A percentile compares a stretch with the other conserved stretches of the same genome.
These are phyloP conservation scores for Drosophila auraria DNA, from an alignment of 1,140 invertebrate species.

Conservation along the genomic window DNA sequence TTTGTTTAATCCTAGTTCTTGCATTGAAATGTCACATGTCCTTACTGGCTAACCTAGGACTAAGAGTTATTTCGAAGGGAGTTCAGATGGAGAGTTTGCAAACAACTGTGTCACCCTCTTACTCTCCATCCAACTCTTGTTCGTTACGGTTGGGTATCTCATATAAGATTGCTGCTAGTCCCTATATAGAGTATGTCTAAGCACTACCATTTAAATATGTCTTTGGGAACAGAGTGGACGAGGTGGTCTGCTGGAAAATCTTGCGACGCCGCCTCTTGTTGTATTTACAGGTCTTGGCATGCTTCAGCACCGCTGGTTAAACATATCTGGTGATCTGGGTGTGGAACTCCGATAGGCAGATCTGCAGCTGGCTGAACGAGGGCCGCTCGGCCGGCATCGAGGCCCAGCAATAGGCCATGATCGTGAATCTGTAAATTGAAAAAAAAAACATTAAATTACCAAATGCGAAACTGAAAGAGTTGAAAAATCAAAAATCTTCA, in stretches of 20 bases:
- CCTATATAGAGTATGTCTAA: constrained; percentile 24
- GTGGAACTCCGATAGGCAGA: constrained; percentile 94
- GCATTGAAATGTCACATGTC: constrained; percentile 80
- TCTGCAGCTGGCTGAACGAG: constrained; percentile 93
- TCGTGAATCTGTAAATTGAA: constrained; percentile 90
- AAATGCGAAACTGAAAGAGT: background rate
- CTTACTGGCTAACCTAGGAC: constrained; percentile 50
- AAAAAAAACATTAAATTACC: constrained; percentile 7
- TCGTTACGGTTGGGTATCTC: constrained; percentile 10
- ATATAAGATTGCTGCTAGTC: constrained; percentile 5
- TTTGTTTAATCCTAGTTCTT: constrained; percentile 48
- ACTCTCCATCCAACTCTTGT: background rate
- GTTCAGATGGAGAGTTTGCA: background rate
- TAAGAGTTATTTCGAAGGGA: constrained; percentile 19
- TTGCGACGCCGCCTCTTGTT: constrained; percentile 76
- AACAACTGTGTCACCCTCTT: background rate
- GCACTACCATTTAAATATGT: constrained; percentile 76
- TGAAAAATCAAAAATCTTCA: background rate
- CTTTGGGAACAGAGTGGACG: constrained; percentile 76
- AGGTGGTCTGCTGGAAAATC: constrained; percentile 71
- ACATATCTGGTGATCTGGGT: constrained; percentile 92
- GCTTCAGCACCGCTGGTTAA: constrained; percentile 85
- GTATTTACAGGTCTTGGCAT: constrained; percentile 82
- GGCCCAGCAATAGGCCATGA: constrained; percentile 98
- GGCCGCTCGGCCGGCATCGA: constrained; percentile 94